Percentiles rank a stretch among this genome's conserved stretches.
These are phyloP conservation scores for Saguinus imperator DNA, from an alignment of 2,113 vertebrate species.

Conservation along the genomic window DNA sequence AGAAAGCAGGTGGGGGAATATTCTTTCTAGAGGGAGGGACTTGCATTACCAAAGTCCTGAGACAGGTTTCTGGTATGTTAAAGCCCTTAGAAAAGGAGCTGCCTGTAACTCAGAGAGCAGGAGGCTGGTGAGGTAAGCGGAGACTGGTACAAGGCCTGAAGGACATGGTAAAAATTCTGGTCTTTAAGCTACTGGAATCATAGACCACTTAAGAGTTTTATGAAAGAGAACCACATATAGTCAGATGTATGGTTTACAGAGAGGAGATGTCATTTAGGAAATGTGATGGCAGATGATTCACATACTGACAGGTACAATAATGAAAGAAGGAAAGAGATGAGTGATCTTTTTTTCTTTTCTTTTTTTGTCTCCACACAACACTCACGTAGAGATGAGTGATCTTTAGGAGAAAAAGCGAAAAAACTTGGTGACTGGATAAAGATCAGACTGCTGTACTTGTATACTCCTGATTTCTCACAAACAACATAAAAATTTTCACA, in stretches of 20 bases:
- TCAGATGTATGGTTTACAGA: neutral
- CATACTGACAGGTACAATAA: neutral
- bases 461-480: neutral
- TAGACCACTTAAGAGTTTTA: neutral
- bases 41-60: neutral
- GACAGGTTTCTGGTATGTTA: neutral
- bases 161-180: neutral
- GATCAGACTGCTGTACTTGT: neutral
- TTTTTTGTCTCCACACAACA: no score
- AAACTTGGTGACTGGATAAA: neutral
- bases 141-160: neutral
- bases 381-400: neutral
- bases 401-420: neutral
- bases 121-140: neutral
- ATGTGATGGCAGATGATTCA: neutral
- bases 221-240: neutral
- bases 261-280: neutral
- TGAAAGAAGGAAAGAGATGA: neutral
- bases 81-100: neutral
- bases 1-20: neutral
- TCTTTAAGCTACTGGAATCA: neutral
- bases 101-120: neutral
- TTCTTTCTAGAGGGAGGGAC: neutral
- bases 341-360: neutral
- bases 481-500: neutral